These are phyloP conservation scores for Gymnoscopelus microlampas DNA, from an alignment of 2,797 vertebrate species.

Conservation along the genomic window DNA sequence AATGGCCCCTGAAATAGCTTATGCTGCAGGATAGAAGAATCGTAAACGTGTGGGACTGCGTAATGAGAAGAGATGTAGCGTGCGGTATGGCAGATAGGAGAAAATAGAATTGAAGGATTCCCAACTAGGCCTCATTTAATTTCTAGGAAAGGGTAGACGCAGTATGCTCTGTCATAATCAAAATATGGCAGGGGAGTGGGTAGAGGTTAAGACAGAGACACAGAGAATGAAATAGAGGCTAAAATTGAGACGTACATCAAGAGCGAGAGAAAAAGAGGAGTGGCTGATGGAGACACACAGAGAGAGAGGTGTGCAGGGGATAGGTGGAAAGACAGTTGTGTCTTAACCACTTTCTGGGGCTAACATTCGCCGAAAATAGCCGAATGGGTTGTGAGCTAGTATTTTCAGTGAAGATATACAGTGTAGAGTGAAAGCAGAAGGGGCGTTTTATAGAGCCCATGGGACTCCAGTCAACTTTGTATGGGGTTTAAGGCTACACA, in stretches of 20 bases:
- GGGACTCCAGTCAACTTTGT: no score
- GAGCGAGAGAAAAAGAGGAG: slow-evolving; percentile 6
- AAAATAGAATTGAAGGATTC: background rate
- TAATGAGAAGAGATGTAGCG: slow-evolving; percentile 5
- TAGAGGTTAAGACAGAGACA: background rate
- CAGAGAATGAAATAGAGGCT: background rate
- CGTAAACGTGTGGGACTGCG: background rate
- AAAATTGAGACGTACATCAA: no score
- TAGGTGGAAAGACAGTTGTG: slow-evolving; percentile 2
- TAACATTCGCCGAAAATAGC: no score
- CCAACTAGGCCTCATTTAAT: no score
- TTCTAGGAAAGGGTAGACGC: background rate
- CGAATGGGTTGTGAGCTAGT: no score
- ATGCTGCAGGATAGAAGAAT: slow-evolving; percentile 28
- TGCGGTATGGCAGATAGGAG: background rate
- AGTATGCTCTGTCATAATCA: background rate
- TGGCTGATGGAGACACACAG: background rate
- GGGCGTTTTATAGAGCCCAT: no score
- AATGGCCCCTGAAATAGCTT: slow-evolving; percentile 31
- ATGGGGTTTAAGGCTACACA: no score
- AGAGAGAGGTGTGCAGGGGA: background rate
- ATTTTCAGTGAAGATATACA: no score
- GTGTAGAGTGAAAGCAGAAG: no score
- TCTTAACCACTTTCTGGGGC: no score
- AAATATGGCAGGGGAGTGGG: background rate